Evolutionary conservation across 2,113 vertebrate genomes (phyloP).

Genomic region (Cichladusa arquata): DNA sequence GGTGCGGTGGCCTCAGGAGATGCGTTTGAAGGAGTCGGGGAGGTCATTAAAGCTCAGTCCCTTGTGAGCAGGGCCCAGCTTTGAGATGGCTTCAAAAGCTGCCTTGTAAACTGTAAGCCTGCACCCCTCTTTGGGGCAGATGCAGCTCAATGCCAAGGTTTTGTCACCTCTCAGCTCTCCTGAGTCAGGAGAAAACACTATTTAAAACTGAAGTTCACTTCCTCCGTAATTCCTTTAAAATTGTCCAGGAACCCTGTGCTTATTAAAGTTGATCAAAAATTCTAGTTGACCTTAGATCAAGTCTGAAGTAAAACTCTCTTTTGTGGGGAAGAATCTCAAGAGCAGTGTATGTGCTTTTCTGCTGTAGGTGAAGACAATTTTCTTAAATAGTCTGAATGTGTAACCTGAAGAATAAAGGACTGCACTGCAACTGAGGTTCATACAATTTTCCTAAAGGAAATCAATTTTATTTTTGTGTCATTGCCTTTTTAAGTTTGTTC

Average conservation of each 20-base stretch:
- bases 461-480: background rate
- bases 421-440: background rate
- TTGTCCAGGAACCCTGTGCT: background rate
- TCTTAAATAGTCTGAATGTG: background rate
- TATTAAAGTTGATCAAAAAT: background rate
- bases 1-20: constrained; percentile 50
- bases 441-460: background rate
- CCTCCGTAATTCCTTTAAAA: background rate
- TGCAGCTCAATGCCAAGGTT: background rate
- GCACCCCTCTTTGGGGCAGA: background rate
- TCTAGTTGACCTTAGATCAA: background rate
- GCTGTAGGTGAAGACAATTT: background rate
- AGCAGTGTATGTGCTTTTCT: background rate
- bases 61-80: background rate
- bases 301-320: background rate
- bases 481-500: background rate
- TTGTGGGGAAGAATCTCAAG: background rate
- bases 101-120: background rate
- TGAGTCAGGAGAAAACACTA: background rate
- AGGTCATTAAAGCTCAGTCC: background rate
- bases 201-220: background rate
- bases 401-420: background rate
- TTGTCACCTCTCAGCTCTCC: background rate
- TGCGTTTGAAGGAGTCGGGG: background rate
- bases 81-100: background rate